Conservation (phyloP, 1,140 invertebrate genomes). For the Ptiloglossa arizonensis region DNA sequence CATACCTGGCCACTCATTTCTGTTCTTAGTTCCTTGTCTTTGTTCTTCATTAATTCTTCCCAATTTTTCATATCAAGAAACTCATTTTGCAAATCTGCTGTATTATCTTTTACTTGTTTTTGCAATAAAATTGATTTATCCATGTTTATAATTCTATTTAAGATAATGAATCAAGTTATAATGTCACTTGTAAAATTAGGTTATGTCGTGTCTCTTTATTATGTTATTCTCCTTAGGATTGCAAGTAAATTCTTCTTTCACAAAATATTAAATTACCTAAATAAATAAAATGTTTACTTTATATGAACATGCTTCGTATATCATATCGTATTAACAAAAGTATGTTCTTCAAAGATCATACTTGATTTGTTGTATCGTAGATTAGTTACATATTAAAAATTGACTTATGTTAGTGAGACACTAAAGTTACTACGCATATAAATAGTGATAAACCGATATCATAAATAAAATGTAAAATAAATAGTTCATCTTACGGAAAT, state of each 20-base stretch:
- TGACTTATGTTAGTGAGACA: too few relatives aligned
- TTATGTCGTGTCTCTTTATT: neutral
- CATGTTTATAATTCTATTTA: constrained; percentile 53
- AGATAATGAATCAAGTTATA: too few relatives aligned
- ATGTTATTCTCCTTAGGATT: neutral
- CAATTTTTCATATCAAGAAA: constrained; percentile 90
- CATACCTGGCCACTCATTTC: constrained; percentile 60
- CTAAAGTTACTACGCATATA: too few relatives aligned
- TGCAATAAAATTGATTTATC: constrained; percentile 84
- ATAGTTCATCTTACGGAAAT: too few relatives aligned
- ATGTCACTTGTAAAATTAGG: neutral
- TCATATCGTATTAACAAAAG: neutral
- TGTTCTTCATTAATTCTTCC: constrained; percentile 92
- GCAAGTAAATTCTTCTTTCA: neutral
- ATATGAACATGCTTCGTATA: neutral
- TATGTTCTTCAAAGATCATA: too few relatives aligned
- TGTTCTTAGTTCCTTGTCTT: constrained; percentile 85
- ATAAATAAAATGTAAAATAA: too few relatives aligned
- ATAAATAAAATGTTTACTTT: neutral
- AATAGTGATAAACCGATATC: too few relatives aligned
- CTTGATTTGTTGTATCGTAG: neutral
- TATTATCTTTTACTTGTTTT: constrained; percentile 88
- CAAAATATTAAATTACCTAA: neutral
- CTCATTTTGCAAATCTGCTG: constrained; percentile 87
- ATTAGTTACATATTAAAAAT: too few relatives aligned